Percentiles rank a stretch among this genome's conserved stretches.
phyloP scores from a whole-genome alignment of 1,140 invertebrate genomes.

The Neodiprion fabricii region DNA sequence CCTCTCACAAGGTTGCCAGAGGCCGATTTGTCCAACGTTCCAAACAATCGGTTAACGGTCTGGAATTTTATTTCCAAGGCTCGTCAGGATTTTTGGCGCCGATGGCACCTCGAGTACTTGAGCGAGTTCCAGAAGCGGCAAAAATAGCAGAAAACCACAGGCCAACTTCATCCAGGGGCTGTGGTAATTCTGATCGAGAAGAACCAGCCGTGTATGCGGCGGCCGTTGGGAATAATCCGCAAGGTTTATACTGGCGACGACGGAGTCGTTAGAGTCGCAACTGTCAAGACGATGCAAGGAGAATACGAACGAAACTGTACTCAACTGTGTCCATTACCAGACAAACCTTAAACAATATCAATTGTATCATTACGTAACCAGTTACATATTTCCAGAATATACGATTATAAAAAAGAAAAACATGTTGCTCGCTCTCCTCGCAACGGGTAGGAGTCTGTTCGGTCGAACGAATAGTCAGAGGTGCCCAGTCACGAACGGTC shows the following conservation, averaged over 20 bases:
- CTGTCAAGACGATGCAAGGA: neutral
- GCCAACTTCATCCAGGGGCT: neutral
- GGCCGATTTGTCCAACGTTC: neutral
- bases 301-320: too few relatives aligned
- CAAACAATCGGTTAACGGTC: conserved; percentile 10
- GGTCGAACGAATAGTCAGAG: too few relatives aligned
- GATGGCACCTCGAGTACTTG: conserved; percentile 39
- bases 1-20: neutral
- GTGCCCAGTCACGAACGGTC: too few relatives aligned
- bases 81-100: conserved; percentile 40
- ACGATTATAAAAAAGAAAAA: too few relatives aligned
- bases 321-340: too few relatives aligned
- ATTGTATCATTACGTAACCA: too few relatives aligned
- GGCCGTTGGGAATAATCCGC: conserved; percentile 29
- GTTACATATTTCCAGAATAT: too few relatives aligned
- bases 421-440: too few relatives aligned
- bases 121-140: neutral
- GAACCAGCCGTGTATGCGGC: conserved; percentile 23
- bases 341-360: neutral
- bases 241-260: conserved; percentile 29
- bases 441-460: too few relatives aligned
- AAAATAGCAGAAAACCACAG: conserved; percentile 16
- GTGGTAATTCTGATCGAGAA: conserved; percentile 23
- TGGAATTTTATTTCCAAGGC: conserved; percentile 30
- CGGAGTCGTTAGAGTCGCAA: conserved; percentile 26